Evolutionary conservation across 2,797 vertebrate species (phyloP).

Genomic region (Spinus pinus): DNA sequence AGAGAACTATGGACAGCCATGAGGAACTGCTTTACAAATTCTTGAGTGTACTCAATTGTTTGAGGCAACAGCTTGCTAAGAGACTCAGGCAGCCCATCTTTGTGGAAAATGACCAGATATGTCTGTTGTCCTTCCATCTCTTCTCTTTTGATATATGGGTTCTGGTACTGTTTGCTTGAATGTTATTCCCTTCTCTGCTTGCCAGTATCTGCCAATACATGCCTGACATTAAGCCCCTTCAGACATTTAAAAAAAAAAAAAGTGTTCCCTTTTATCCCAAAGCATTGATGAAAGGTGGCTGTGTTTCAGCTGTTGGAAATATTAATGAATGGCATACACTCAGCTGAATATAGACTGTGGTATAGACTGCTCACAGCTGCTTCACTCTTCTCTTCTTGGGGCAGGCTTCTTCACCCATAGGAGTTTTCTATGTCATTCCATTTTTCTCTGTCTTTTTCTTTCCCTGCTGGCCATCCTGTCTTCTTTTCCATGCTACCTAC

Average conservation of each 20-base stretch:
- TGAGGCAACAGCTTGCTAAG: background rate
- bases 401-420: background rate
- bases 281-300: slow-evolving; percentile 8
- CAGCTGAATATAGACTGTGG: slow-evolving; percentile 1
- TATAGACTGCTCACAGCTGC: slow-evolving; percentile 15
- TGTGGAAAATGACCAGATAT: background rate
- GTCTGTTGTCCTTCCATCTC: background rate
- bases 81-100: background rate
- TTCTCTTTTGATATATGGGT: background rate
- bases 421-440: background rate
- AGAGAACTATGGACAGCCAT: background rate
- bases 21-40: background rate
- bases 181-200: background rate
- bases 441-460: background rate
- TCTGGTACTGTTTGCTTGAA: background rate
- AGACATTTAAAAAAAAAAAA: background rate
- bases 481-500: background rate
- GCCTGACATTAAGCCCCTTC: background rate
- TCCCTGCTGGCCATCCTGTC: background rate
- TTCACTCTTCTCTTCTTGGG: background rate
- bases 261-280: background rate
- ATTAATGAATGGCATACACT: background rate
- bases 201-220: background rate
- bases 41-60: background rate
- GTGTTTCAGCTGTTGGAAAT: slow-evolving; percentile 50